Evolutionary conservation across 1,140 invertebrate genomes (phyloP).

Genomic region (Stenopsyche tienmushanensis): DNA sequence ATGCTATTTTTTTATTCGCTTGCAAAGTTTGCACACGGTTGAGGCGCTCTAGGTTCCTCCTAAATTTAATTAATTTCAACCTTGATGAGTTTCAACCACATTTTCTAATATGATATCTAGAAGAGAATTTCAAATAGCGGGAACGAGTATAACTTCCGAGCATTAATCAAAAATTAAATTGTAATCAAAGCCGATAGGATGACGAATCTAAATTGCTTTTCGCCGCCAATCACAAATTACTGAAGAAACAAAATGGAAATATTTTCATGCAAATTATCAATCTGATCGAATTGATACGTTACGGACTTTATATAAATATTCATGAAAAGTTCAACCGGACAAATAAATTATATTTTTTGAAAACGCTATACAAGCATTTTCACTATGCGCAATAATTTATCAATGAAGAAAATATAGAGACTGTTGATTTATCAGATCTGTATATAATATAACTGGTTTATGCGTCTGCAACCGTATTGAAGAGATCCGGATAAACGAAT

Average conservation of each 20-base stretch:
- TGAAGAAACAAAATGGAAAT: too few species aligned
- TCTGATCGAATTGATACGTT: too few species aligned
- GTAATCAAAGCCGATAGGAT: conserved; percentile 4
- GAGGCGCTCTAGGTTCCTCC: too few species aligned
- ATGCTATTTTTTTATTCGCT: too few species aligned
- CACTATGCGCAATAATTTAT: neutral
- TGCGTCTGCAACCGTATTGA: too few species aligned
- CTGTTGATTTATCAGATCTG: too few species aligned
- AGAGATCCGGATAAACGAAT: conserved; percentile 13
- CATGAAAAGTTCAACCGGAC: neutral
- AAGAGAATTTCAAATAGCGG: neutral
- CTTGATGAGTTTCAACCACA: neutral
- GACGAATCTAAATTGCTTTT: conserved; percentile 9
- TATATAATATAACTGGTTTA: too few species aligned
- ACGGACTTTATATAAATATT: too few species aligned
- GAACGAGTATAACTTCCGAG: neutral
- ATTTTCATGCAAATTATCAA: too few species aligned
- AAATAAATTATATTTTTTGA: neutral
- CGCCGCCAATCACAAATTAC: too few species aligned
- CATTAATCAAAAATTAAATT: conserved; percentile 17
- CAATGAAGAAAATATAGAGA: neutral
- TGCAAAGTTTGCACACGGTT: too few species aligned
- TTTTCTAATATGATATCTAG: neutral
- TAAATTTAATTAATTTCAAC: neutral
- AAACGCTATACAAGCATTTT: neutral